Base-by-base conservation (phyloP, 1,140 invertebrate genomes). In the Eriocheir sinensis region DNA sequence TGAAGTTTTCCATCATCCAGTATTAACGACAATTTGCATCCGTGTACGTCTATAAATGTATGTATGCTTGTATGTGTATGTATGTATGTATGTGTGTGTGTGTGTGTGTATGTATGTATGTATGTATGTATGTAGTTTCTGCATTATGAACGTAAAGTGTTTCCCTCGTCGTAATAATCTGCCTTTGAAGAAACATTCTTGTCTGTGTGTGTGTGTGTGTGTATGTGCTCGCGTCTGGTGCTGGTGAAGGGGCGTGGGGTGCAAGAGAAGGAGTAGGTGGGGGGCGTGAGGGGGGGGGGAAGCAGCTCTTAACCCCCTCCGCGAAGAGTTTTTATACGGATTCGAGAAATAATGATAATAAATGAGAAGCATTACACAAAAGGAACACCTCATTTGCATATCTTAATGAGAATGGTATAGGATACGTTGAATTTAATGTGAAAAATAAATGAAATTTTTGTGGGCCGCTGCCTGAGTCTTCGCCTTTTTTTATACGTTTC, bases 371-470 rank as follows among this genome's bases (percentile, higher is more conserved):
- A 94, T 94, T 95, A 95, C 95, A 95, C 95, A 95, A 95, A 95
- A 95, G 95, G 95, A 95, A 95, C 95, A 92, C 91, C 95, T 94
- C 95, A 95, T 95, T 95, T 95, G 95, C 95, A 95, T 95, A 95
- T 95, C 95, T 95, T 95, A 95, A 95, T 95, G 95, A 95, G 95
- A 95, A 93, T 95, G 95, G 95, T 94, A 95, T 95, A 95, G 95
- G 95, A 95, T 95, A 93, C 95, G 93, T 90, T 94, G 95, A 95
- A 94, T 95, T 95, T 95, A 95, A 95, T 95, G 95, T 95, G 95
- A 95, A 95, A 95, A 95, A 95, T 95, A 95, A 95, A 95, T 95
- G 95, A 95, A 94, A 95, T 92, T 94, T 95, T 95, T 95, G 94
- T 92, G 94, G 94, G 80, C 72, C 93, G 89, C 91, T 44, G 48